phyloP scores from a whole-genome alignment of 2,113 vertebrate species.

The Dipodomys stephensi region DNA sequence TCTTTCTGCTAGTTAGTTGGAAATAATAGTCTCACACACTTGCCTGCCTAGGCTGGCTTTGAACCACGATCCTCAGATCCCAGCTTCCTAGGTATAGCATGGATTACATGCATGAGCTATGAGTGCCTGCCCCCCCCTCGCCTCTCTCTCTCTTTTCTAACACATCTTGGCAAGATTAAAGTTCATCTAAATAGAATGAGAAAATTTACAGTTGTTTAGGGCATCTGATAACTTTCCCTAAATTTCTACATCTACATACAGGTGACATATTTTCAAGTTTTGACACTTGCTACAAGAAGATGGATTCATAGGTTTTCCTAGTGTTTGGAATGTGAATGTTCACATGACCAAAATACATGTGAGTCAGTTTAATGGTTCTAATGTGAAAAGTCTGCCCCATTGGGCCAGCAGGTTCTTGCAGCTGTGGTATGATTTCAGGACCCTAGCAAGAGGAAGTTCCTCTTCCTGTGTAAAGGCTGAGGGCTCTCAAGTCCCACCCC shows the following conservation, averaged over 20 bases:
- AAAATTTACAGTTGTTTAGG: neutral
- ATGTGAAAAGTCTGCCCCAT: neutral
- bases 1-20: too few relatives aligned
- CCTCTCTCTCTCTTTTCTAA: neutral
- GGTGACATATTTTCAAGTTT: neutral
- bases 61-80: too few relatives aligned
- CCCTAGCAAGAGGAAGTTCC: too few relatives aligned
- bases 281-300: neutral
- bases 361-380: neutral
- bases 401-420: neutral
- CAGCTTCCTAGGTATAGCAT: too few relatives aligned
- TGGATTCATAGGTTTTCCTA: neutral
- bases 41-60: too few relatives aligned
- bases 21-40: too few relatives aligned
- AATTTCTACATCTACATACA: neutral
- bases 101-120: too few relatives aligned
- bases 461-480: neutral
- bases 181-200: neutral
- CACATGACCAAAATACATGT: neutral
- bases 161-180: constrained; percentile 16
- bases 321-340: neutral
- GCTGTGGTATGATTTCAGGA: neutral
- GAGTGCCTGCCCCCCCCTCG: too few relatives aligned
- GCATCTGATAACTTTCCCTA: neutral
- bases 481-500: too few relatives aligned